Evolutionary conservation across 2,797 vertebrate species (phyloP).

Genomic region (Gambusia yucatana): DNA sequence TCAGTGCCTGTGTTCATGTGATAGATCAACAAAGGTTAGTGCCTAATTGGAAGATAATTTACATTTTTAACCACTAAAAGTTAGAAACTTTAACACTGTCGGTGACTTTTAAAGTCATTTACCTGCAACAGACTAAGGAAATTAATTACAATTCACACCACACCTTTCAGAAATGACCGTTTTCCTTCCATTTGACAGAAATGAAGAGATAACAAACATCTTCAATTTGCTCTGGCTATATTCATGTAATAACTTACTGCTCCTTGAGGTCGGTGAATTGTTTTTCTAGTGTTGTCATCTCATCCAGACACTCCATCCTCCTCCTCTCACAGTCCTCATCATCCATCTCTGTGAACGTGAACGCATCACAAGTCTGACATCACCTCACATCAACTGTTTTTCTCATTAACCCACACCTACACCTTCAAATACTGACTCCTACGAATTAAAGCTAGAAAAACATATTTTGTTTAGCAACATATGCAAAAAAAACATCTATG

Average conservation of each 20-base stretch:
- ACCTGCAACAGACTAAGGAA: neutral
- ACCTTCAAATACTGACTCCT: neutral
- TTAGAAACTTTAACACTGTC: neutral
- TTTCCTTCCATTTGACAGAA: neutral
- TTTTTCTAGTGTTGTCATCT: conserved; percentile 99
- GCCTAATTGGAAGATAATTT: neutral
- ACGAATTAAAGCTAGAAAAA: neutral
- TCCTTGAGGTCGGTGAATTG: conserved; percentile 99
- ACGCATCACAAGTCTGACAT: conserved; percentile 33
- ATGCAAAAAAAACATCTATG: neutral
- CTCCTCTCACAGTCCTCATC: conserved; percentile 99
- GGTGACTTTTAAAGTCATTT: neutral
- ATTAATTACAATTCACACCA: neutral
- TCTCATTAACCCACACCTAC: neutral
- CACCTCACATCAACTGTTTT: neutral
- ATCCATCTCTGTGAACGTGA: conserved; percentile 91
- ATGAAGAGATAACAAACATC: neutral
- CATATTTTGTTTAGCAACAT: neutral
- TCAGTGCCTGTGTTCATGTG: neutral
- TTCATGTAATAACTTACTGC: conserved; percentile 87
- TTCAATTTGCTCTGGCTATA: neutral
- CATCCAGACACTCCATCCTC: conserved; percentile 97
- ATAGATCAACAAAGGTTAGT: neutral
- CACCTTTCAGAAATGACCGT: neutral
- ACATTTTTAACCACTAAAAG: neutral